Evolutionary conservation across 2,888 invertebrate genomes (phyloP), one percentile per base, ranked within the genome.

Genomic region (Ephialtes manifestator): DNA sequence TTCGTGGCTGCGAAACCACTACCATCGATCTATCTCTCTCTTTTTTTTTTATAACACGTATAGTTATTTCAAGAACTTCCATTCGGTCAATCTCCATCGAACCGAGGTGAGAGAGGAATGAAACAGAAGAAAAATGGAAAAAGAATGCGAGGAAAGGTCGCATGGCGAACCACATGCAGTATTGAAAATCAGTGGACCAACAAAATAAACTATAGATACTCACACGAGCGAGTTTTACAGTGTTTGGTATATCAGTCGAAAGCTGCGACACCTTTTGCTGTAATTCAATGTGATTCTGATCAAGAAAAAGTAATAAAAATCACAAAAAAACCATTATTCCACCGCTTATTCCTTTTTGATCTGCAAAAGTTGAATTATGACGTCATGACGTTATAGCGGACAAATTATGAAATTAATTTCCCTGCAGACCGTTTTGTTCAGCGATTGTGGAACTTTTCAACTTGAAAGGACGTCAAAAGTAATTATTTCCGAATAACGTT

Each of bases 171-270:
- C 24, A 24, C 13, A 55, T 24, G 24, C 55, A 24, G 58, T 60
- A 60, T 74, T 74, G 74, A 46, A 46, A 60, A 46, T 48, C 68
- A 28, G 24, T 78, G 77, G 46, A 68, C 58, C 58, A 65, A 48
- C 24, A 20, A 53, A 35, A n/a, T n/a, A 31, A 15, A 60, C 35
- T 24, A 24, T 58, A 11, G 28, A 58, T 24, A 5, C 28, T 10
- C 58, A 15, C 60, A 31, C 53, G 24, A 53, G 20, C 20, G 8
- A 0, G 51, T 51, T n/a, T n/a, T 7, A 1, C 7, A 51, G 51
- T 51, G 7, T n/a, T n/a, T n/a, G n/a, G n/a, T n/a, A n/a, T 51
- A 48, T 15, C 3, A 48, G 1, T 24, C 24, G 48, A 48, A 48
- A 1, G 8, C 48, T 48, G 48, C 13, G 13, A 13, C n/a, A 53